Evolutionary conservation across 1,140 invertebrate species (phyloP), one percentile per base, ranked within the genome.

Genomic region (Drosophila willistoni): DNA sequence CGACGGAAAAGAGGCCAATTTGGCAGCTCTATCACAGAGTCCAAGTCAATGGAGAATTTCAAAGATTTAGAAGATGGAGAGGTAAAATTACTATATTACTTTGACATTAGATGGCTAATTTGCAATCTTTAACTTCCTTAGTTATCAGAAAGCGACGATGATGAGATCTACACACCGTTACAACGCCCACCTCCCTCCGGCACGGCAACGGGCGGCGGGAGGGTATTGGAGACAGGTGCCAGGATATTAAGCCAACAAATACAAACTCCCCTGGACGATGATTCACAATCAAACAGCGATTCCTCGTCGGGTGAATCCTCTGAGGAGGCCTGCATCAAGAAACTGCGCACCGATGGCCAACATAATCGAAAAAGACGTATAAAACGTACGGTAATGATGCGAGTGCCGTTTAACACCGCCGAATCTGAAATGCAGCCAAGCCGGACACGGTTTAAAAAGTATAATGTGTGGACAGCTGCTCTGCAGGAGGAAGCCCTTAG

Each of bases 381-480:
- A 80, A 93, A 34, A 83, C 93, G 62, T 74, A 93, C 64, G 77
- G 93, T 61, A 73, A 93, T 83, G 93, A 93, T 66, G 85, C 93
- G 80, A 93, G 93, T 92, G 92, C 93, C 44, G 17, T 10, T 22
- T 51, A 51, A 51, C 17, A 51, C 93, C 70, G 77, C 91, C 1
- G 93, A 86, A 77, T 65, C 92, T 78, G 91, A 92, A 56, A 68
- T 64, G 64, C 59, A 73, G 12, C 60, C 73, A 3, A 80, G 73
- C 65, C 79, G 85, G 17, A 63, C 81, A 13, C 67, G 73, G 1
- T 91, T 81, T 44, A 93, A 94, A 25, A 95, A 94, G 78, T 95
- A 94, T 75, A 94, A 95, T 78, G 93, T 95, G 66, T 95, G 94
- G 94, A 93, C 94, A 64, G 93, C 92, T 1, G 93, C 94, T 39